Conservation (phyloP, 2,888 invertebrate species). For the Caenorhabditis sulstoni region DNA sequence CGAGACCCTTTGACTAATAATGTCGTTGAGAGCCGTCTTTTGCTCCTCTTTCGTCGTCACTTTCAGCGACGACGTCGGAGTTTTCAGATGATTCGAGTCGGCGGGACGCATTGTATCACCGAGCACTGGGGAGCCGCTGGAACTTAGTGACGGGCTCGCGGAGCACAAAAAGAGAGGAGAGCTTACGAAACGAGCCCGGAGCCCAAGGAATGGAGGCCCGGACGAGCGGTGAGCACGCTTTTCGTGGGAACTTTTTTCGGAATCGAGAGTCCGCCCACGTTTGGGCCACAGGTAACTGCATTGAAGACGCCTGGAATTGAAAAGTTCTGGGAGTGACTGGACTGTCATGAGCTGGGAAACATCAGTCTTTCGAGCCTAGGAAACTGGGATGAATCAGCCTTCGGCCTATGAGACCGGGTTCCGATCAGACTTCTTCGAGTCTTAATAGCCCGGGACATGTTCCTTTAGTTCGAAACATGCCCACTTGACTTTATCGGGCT, state of each 20-base stretch:
- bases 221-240: too few species aligned
- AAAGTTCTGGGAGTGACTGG: too few species aligned
- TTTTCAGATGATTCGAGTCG: slow-evolving; percentile 32
- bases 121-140: slow-evolving; percentile 35
- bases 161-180: neutral
- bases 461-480: too few species aligned
- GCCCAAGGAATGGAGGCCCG: neutral
- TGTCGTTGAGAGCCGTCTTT: slow-evolving; percentile 47
- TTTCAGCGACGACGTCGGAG: slow-evolving; percentile 45
- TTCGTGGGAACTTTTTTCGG: slow-evolving; percentile 9
- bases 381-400: too few species aligned
- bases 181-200: neutral
- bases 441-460: too few species aligned
- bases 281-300: slow-evolving; percentile 52
- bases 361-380: too few species aligned
- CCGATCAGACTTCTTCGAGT: too few species aligned
- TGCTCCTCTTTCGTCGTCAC: slow-evolving; percentile 61
- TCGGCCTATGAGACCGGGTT: too few species aligned
- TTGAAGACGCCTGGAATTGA: slow-evolving; percentile 59
- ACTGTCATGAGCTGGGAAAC: too few species aligned
- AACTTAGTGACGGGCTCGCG: neutral
- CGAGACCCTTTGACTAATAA: slow-evolving; percentile 50
- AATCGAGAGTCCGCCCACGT: slow-evolving; percentile 30
- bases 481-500: too few species aligned
- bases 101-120: slow-evolving; percentile 58